phyloP scores from a whole-genome alignment of 2,888 invertebrate species.

The Pediacus dermestoides region DNA sequence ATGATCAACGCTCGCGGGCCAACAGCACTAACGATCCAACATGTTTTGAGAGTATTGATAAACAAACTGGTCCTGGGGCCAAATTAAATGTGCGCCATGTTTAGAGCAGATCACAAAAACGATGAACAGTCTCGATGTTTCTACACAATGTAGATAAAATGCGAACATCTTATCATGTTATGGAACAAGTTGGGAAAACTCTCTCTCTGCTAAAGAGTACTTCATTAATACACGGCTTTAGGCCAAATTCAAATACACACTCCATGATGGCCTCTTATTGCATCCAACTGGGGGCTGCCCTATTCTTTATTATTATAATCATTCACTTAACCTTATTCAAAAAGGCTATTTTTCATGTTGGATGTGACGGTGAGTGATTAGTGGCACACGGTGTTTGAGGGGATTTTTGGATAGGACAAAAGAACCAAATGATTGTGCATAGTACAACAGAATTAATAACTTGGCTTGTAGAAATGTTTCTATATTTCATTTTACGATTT shows the following conservation, averaged over 20 bases:
- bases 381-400: no score
- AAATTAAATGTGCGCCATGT: conserved; percentile 44
- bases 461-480: no score
- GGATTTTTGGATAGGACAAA: no score
- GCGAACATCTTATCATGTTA: conserved; percentile 46
- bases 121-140: conserved; percentile 39
- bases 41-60: conserved; percentile 42
- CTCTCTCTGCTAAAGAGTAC: conserved; percentile 42
- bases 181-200: conserved; percentile 26
- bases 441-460: no score
- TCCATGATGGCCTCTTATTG: conserved; percentile 19
- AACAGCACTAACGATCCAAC: conserved; percentile 41
- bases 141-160: conserved; percentile 45
- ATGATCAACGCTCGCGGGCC: conserved; percentile 27
- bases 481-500: no score
- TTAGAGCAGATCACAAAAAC: conserved; percentile 39
- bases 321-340: conserved; percentile 33
- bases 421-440: no score
- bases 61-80: conserved; percentile 43
- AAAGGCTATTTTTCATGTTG: conserved; percentile 11
- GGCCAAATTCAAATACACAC: conserved; percentile 31
- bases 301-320: conserved; percentile 36
- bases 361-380: no score
- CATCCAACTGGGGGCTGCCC: conserved; percentile 12
- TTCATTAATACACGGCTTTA: conserved; percentile 45